These are phyloP conservation scores for Heterocephalus glaber DNA, from an alignment of 2,113 vertebrate species.

Conservation along the genomic window DNA sequence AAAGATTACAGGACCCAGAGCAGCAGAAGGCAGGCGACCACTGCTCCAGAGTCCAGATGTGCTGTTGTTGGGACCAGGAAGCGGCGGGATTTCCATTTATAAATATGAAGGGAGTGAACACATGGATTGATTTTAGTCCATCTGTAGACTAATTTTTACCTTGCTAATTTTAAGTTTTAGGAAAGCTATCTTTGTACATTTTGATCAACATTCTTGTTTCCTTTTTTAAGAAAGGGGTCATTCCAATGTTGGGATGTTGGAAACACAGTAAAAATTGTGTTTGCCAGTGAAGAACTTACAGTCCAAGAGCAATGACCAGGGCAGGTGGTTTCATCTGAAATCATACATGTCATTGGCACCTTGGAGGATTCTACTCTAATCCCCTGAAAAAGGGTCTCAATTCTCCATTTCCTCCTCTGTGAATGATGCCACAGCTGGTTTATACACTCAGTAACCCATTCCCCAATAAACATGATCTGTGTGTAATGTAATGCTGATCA, in stretches of 20 bases:
- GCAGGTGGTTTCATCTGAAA: background rate
- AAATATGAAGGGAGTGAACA: background rate
- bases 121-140: background rate
- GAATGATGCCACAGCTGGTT: background rate
- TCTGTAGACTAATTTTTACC: background rate
- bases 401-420: background rate
- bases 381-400: background rate
- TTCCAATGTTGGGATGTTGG: background rate
- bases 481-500: background rate
- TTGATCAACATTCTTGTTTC: background rate
- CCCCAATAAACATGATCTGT: background rate
- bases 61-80: too few relatives aligned
- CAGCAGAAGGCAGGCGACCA: fast-evolving
- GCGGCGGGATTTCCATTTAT: background rate
- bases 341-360: background rate
- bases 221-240: background rate
- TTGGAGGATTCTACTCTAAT: background rate
- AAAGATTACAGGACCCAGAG: fast-evolving
- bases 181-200: background rate
- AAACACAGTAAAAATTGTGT: background rate
- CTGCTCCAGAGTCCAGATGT: background rate
- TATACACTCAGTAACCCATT: background rate
- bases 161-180: background rate
- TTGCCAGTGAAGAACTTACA: background rate
- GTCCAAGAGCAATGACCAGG: fast-evolving